Percentiles rank a stretch among this genome's conserved stretches.
Evolutionary conservation across 2,113 vertebrate species (phyloP).

Genomic region (Gadus macrocephalus): DNA sequence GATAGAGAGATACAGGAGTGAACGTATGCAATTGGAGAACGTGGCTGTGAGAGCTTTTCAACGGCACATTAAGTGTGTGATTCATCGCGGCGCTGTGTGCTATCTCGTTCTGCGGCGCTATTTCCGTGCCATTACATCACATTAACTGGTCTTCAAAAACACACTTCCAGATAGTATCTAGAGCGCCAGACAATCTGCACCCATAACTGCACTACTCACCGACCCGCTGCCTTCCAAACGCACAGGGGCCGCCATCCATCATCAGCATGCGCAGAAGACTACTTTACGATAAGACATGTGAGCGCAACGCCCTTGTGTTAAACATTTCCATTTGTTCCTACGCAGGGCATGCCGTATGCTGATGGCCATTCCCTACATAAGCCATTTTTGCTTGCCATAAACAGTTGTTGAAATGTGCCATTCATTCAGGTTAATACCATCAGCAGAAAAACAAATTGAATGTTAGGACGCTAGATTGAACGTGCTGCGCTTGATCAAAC

Average conservation of each 20-base stretch:
- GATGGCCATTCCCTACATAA: too few species aligned
- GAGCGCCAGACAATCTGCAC: conserved; percentile 30
- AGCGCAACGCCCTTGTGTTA: too few species aligned
- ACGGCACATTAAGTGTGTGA: conserved; percentile 53
- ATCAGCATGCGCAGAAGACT: conserved; percentile 6
- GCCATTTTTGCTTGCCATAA: too few species aligned
- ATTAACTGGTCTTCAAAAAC: conserved; percentile 34
- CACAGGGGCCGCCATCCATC: not conserved
- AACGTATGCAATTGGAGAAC: conserved; percentile 42
- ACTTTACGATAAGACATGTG: not conserved
- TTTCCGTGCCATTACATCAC: conserved; percentile 47
- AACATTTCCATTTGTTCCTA: too few species aligned
- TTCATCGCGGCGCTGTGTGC: conserved; percentile 42
- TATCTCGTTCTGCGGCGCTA: conserved; percentile 42
- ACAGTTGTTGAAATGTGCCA: too few species aligned
- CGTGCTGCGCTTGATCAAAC: too few species aligned
- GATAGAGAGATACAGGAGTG: conserved; percentile 4
- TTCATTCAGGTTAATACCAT: too few species aligned
- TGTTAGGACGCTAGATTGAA: too few species aligned
- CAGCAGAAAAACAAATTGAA: too few species aligned
- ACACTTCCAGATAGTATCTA: conserved; percentile 36
- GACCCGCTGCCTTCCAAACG: conserved; percentile 12
- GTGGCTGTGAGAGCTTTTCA: conserved; percentile 8
- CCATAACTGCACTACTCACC: conserved; percentile 21
- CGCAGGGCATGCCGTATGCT: too few species aligned